Evolutionary conservation across 2,113 vertebrate species (phyloP).

Genomic region (Rhabdornis inornatus): DNA sequence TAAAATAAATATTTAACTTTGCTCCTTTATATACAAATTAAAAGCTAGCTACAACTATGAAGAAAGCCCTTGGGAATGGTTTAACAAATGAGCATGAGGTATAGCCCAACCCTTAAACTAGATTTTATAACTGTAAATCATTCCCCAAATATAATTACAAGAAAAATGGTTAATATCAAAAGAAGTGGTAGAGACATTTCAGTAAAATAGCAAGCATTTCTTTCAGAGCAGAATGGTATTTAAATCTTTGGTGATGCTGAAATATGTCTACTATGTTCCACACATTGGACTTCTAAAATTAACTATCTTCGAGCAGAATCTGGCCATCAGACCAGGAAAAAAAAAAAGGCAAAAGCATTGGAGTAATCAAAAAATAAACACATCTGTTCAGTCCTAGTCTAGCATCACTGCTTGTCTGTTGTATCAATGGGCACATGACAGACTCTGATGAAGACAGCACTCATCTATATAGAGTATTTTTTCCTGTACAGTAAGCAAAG

Average conservation of each 20-base stretch:
- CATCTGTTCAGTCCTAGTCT: neutral
- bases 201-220: neutral
- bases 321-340: neutral
- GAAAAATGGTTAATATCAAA: neutral
- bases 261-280: neutral
- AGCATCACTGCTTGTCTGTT: neutral
- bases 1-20: neutral
- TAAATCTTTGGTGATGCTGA: neutral
- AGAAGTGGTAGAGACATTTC: neutral
- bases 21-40: neutral
- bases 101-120: neutral
- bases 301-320: neutral
- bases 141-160: neutral
- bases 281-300: neutral
- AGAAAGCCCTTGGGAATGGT: neutral
- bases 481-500: neutral
- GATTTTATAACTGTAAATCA: neutral
- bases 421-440: neutral
- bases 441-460: neutral
- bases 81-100: neutral
- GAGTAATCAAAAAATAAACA: neutral
- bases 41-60: neutral
- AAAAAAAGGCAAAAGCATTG: neutral
- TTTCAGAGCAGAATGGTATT: neutral
- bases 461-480: neutral